Percentiles rank a stretch among this genome's conserved stretches.
Evolutionary conservation across 1,140 invertebrate species (phyloP).

Genomic region (Pseudomyrmex sp.): DNA sequence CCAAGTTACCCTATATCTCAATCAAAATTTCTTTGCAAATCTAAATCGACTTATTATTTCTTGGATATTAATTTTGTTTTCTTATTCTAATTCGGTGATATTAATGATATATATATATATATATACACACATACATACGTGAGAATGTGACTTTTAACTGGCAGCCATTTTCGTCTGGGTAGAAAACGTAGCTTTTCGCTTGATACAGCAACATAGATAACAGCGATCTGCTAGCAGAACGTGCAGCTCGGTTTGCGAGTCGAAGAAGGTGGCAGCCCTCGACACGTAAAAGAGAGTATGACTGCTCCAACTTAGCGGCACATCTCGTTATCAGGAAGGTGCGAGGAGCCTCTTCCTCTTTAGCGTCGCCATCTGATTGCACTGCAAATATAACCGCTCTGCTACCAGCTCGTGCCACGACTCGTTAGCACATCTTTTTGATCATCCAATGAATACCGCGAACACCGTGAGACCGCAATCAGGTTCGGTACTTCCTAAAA

Average conservation of each 20-base stretch:
- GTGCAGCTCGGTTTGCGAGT: slow-evolving; percentile 9
- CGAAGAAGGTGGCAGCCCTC: slow-evolving; percentile 13
- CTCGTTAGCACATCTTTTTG: slow-evolving; percentile 76
- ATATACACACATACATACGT: neutral
- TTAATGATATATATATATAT: slow-evolving; percentile 17
- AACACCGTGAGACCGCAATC: slow-evolving; percentile 20
- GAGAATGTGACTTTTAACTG: neutral
- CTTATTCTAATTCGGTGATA: neutral
- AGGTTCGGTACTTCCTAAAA: slow-evolving; percentile 34
- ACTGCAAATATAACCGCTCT: slow-evolving; percentile 77
- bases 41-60: neutral
- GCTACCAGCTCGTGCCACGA: slow-evolving; percentile 73
- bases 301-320: slow-evolving; percentile 62
- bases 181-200: neutral
- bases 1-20: too few species aligned
- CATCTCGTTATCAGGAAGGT: slow-evolving; percentile 82
- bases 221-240: slow-evolving; percentile 5
- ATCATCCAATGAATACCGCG: slow-evolving; percentile 6
- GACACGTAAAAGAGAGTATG: slow-evolving; percentile 31
- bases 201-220: slow-evolving; percentile 4
- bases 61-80: neutral
- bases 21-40: too few species aligned
- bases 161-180: neutral
- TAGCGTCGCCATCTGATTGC: slow-evolving; percentile 82
- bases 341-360: slow-evolving; percentile 79